Conservation (phyloP, 1,140 invertebrate species). For the Cyrtorhinus lividipennis region DNA sequence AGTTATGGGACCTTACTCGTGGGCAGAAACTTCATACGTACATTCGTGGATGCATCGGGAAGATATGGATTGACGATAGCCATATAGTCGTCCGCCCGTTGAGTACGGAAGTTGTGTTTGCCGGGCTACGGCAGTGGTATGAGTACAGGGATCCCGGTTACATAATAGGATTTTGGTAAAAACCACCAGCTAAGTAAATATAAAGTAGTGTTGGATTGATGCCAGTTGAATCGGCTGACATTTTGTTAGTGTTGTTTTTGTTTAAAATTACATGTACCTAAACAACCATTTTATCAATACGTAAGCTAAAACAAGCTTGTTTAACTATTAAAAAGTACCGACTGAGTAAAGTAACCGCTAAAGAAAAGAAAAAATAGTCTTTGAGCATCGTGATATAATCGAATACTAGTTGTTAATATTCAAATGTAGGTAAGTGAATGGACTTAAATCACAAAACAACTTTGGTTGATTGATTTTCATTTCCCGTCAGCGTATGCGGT, state of each 20-base stretch:
- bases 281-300: not conserved
- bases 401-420: not conserved
- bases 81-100: not conserved
- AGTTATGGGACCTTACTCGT: constrained; percentile 1
- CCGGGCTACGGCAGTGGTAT: too few relatives aligned
- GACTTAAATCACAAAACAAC: not conserved
- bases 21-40: not conserved
- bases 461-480: not conserved
- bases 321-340: too few relatives aligned
- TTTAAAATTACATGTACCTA: not conserved
- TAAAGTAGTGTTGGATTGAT: not conserved
- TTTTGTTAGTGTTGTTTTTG: not conserved
- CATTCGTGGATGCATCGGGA: not conserved
- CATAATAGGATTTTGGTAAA: not conserved
- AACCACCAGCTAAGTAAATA: not conserved
- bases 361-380: not conserved
- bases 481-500: too few relatives aligned
- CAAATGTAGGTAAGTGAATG: not conserved
- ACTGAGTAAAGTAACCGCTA: not conserved
- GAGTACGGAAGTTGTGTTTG: too few relatives aligned
- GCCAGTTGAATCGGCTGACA: not conserved
- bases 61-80: constrained; percentile 11
- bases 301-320: not conserved
- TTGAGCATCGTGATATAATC: not conserved
- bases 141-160: not conserved